Percentiles rank a stretch among this genome's conserved stretches.
Conservation (phyloP, 2,797 vertebrate species). For the Syngnathus acus region DNA sequence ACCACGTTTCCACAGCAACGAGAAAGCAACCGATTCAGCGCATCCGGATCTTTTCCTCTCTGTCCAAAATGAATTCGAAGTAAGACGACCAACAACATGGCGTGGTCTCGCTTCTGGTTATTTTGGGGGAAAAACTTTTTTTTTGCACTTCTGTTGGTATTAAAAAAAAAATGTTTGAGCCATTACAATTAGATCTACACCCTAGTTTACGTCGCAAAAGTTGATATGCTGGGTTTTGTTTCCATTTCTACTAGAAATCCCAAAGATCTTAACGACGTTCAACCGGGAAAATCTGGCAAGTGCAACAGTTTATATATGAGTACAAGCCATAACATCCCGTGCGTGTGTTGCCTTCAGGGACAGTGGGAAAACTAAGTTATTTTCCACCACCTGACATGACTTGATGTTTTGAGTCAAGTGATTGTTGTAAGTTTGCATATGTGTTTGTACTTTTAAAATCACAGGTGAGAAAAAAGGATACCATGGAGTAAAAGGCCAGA, state of each 20-base stretch:
- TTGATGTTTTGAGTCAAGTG: background rate
- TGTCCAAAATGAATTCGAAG: constrained; percentile 2
- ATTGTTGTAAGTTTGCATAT: background rate
- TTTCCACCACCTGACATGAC: background rate
- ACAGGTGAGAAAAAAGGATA: constrained; percentile 23
- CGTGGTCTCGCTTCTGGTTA: no score
- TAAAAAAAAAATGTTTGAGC: background rate
- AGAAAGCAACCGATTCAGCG: background rate
- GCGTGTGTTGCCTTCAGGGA: background rate
- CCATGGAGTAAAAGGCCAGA: constrained; percentile 27
- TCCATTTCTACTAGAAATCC: constrained; percentile 39
- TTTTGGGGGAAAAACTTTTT: background rate
- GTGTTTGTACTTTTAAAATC: constrained; percentile 3
- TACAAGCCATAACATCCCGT: background rate
- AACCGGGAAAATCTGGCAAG: constrained; percentile 48
- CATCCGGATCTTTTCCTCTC: background rate
- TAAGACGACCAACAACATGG: background rate
- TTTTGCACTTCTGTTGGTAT: background rate
- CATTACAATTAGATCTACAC: background rate
- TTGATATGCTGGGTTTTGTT: constrained; percentile 28
- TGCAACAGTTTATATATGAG: constrained; percentile 15
- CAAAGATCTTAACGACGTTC: constrained; percentile 21
- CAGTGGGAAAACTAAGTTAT: background rate
- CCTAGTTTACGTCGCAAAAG: background rate
- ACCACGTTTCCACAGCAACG: constrained; percentile 1